Evolutionary conservation across 2,797 vertebrate genomes (phyloP), one percentile per base, ranked within the genome.

Genomic region (Sebastes alutus): DNA sequence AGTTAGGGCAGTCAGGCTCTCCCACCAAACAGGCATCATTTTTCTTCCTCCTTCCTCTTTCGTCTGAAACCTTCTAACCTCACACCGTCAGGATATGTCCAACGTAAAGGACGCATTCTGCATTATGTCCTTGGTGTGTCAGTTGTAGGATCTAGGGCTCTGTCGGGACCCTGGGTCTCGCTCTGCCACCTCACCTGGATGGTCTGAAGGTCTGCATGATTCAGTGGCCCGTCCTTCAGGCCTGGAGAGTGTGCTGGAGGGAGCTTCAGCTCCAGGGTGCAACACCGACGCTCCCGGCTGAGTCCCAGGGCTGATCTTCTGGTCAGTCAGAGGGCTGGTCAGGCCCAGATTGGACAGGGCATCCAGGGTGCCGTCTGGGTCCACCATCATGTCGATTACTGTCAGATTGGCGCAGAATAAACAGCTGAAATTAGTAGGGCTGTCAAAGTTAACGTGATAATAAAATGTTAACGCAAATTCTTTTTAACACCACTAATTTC

Each of bases 301-400:
- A 42, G 93, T 77, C 65, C 92, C 87, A 0, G 96, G 93, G 84
- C 94, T 95, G 77, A 93, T 69, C 90, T 96, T 97, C 59, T 91
- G 90, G 84, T 97, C 97, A 10, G 95, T 72, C 69, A 96, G 66
- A 23, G 97, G 94, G 82, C 95, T 96, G 72, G 94, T 88, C 22
- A 98, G 93, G 72, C 97, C 97, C 92, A 99, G 81, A 86, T 81
- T 96, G 93, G 97, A 97, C 84, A 99, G 90, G 69, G 97, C 97
- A 77, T 99, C 98, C 95, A 99, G 90, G 58, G 97, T 97, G 23
- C 98, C 98, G 33, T 99, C 98, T 2, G 98, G 98, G 89, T 99
- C 98, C 81, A 99, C 97, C 98, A 99, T 99, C 84, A 97, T 93
- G 83, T 99, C 98, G 78, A 99, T 99, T 7, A 96, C 98, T 99